A percentile compares a stretch with the other conserved stretches of the same genome.
Conservation (phyloP, 2,113 vertebrate genomes). For the Pungitius pungitius region DNA sequence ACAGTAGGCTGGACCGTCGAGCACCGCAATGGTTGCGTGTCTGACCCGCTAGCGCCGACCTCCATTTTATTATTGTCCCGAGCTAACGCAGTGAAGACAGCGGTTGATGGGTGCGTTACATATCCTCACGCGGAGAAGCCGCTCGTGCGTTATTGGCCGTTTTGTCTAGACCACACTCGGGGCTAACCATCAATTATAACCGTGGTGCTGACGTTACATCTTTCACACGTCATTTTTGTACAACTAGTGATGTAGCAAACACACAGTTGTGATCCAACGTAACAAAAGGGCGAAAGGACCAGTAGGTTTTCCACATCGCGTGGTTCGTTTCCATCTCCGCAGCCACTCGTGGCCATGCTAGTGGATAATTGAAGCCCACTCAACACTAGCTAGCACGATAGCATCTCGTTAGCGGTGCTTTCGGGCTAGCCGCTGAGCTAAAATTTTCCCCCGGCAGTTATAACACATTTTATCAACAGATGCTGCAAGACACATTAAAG, state of each 20-base stretch:
- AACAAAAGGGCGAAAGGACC: accelerated
- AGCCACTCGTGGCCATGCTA: neutral
- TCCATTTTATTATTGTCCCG: constrained; percentile 72
- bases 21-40: constrained; percentile 14
- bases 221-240: neutral
- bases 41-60: constrained; percentile 46
- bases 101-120: constrained; percentile 52
- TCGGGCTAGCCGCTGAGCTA: constrained; percentile 60
- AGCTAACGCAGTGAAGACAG: constrained; percentile 67
- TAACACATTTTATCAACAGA: constrained; percentile 7
- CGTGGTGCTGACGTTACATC: accelerated
- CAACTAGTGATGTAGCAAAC: accelerated
- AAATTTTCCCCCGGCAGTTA: constrained; percentile 21
- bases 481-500: constrained; percentile 3
- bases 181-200: too few relatives aligned
- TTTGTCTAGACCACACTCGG: neutral
- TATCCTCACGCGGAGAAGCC: neutral
- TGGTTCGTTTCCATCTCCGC: neutral
- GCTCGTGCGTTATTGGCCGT: neutral
- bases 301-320: neutral
- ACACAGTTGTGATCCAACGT: neutral
- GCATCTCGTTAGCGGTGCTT: constrained; percentile 58
- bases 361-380: constrained; percentile 41
- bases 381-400: constrained; percentile 53
- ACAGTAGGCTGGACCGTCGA: neutral